These are phyloP conservation scores for Stomatorhinus ivindoensis DNA, from an alignment of 2,113 vertebrate genomes.

Conservation along the genomic window DNA sequence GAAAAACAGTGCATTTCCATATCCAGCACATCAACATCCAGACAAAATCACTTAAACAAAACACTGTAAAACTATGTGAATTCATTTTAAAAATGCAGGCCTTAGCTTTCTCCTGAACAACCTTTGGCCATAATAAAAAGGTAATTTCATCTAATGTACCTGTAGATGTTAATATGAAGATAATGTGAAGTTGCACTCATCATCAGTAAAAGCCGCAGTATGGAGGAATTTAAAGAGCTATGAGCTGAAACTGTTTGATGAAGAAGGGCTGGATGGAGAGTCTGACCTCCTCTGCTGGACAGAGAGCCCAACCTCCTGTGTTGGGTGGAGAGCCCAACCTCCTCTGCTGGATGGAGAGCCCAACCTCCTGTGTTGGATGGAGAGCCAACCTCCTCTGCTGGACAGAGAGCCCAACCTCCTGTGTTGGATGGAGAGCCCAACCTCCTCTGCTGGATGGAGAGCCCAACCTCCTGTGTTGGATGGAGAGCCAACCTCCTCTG, in stretches of 20 bases:
- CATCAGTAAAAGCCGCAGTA: background rate
- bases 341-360: background rate
- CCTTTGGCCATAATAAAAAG: background rate
- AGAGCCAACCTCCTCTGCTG: background rate
- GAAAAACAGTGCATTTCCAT: background rate
- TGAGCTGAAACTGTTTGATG: background rate
- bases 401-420: background rate
- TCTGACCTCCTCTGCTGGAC: background rate
- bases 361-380: too few species aligned
- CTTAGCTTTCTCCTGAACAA: background rate
- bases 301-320: background rate
- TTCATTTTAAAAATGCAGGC: background rate
- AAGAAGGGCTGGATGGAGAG: background rate
- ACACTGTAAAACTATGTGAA: background rate
- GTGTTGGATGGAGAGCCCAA: background rate
- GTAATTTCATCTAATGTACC: background rate
- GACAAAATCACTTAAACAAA: background rate
- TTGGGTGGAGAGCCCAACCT: background rate
- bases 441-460: background rate
- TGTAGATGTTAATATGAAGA: background rate
- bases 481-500: background rate
- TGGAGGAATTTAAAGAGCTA: background rate
- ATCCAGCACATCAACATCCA: background rate
- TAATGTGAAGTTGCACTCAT: background rate
- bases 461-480: background rate